These are phyloP conservation scores for Mormyrus lacerda DNA, from an alignment of 2,113 vertebrate species.

Conservation along the genomic window DNA sequence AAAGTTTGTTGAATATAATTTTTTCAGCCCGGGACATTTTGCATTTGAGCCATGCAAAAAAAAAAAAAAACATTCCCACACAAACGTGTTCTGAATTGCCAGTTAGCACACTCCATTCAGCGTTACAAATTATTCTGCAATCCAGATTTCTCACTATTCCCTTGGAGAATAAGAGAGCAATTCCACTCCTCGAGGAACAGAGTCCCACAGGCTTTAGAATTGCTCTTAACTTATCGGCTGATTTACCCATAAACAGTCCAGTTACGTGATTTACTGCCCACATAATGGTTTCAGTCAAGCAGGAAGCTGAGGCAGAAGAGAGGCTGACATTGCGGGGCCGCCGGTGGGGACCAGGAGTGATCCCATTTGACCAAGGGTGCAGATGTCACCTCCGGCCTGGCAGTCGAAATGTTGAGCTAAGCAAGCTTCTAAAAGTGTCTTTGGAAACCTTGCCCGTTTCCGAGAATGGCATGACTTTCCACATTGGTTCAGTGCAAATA, in stretches of 20 bases:
- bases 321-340: not conserved
- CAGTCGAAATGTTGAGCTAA: not conserved
- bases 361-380: not conserved
- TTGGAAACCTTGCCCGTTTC: not conserved
- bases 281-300: constrained; percentile 9
- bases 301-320: not conserved
- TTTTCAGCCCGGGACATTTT: not conserved
- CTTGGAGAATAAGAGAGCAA: not conserved
- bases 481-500: not conserved
- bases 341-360: not conserved
- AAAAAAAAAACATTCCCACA: not conserved
- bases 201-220: not conserved
- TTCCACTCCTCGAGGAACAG: not conserved
- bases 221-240: constrained; percentile 1
- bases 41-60: not conserved
- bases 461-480: not conserved
- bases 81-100: not conserved
- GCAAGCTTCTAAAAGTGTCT: not conserved
- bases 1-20: not conserved
- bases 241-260: not conserved
- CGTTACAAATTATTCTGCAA: not conserved
- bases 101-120: not conserved
- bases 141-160: constrained; percentile 3
- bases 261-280: constrained; percentile 11
- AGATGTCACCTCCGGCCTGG: not conserved